phyloP scores from a whole-genome alignment of 2,888 invertebrate species.

The Dolichopus griseipennis region DNA sequence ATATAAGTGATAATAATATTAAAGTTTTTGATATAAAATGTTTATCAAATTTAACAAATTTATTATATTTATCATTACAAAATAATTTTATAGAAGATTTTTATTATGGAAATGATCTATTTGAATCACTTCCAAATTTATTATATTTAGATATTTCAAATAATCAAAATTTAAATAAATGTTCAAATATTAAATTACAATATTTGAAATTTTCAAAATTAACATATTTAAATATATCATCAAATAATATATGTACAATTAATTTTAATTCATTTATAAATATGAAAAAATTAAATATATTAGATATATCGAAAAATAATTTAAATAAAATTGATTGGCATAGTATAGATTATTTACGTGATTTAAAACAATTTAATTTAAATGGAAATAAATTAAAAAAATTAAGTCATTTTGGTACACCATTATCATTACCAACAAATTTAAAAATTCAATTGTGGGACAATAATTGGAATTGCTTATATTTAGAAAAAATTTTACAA shows the following conservation, averaged over 20 bases:
- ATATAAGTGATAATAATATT: not conserved
- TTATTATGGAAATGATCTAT: not conserved
- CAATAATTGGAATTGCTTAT: conserved; percentile 7
- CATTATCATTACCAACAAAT: not conserved
- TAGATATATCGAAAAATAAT: not conserved
- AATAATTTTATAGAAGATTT: too few relatives aligned
- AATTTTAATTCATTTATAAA: not conserved
- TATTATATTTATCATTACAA: too few relatives aligned
- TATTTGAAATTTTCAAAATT: not conserved
- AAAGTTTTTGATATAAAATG: not conserved
- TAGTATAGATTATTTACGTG: not conserved
- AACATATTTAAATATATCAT: conserved; percentile 2
- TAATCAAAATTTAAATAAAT: not conserved
- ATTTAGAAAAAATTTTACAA: not conserved
- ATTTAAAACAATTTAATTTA: not conserved
- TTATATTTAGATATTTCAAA: not conserved
- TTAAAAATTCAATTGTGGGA: not conserved
- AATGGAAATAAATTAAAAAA: not conserved
- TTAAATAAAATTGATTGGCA: not conserved
- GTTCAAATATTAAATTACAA: conserved; percentile 7
- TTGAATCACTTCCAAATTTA: not conserved
- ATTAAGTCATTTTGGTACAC: not conserved
- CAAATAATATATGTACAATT: not conserved
- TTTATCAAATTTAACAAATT: not conserved
- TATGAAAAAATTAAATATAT: not conserved